Percentiles rank a stretch among this genome's conserved stretches.
Evolutionary conservation across 2,888 invertebrate species (phyloP).

Genomic region (Volucella inflata): DNA sequence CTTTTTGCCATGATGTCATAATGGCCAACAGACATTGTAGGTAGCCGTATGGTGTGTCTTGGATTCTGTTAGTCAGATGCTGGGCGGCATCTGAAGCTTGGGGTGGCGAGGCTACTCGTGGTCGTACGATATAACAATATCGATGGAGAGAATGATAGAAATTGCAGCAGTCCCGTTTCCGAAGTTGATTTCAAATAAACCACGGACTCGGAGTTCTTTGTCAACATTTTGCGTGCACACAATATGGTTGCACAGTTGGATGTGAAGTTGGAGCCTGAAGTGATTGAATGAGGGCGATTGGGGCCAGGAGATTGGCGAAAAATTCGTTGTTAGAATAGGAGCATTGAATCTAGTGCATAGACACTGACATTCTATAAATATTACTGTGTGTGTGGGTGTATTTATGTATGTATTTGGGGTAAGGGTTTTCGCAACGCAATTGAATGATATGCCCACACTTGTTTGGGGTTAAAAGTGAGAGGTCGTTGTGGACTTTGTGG

Average conservation of each 20-base stretch:
- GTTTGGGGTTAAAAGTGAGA: conserved; percentile 64
- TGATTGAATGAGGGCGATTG: conserved; percentile 49
- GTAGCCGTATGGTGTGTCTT: conserved; percentile 61
- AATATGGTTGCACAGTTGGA: conserved; percentile 36
- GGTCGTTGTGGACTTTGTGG: conserved; percentile 57
- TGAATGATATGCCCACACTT: conserved; percentile 49
- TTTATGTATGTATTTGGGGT: background rate
- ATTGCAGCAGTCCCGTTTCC: conserved; percentile 61
- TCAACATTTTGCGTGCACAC: conserved; percentile 74
- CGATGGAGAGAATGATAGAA: conserved; percentile 41
- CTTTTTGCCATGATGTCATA: conserved; percentile 73
- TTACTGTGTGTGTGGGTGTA: conserved; percentile 10
- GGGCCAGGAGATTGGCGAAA: conserved; percentile 68
- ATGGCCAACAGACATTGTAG: conserved; percentile 70
- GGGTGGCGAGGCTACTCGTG: background rate
- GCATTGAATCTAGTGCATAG: conserved; percentile 31
- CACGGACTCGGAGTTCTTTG: conserved; percentile 72
- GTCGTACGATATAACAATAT: conserved; percentile 11
- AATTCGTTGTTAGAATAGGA: conserved; percentile 53
- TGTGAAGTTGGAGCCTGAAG: conserved; percentile 13
- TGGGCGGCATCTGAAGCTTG: background rate
- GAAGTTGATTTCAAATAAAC: conserved; percentile 75
- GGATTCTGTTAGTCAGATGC: conserved; percentile 51
- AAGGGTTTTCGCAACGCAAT: conserved; percentile 54
- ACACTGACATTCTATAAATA: background rate